Evolutionary conservation across 2,888 invertebrate species (phyloP).

Genomic region (Malthinus seriepunctatus): DNA sequence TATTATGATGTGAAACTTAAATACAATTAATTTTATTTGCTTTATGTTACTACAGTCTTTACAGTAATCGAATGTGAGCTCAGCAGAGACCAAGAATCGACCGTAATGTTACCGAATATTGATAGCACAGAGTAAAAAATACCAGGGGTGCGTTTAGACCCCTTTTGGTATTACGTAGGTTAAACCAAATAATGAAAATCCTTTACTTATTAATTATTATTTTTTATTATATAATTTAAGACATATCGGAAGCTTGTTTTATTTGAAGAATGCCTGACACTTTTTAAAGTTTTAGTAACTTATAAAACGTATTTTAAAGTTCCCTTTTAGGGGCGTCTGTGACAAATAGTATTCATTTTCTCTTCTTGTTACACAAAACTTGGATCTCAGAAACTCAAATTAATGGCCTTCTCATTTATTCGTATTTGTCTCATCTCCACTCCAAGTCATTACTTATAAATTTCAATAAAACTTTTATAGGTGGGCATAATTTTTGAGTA

Average conservation of each 20-base stretch:
- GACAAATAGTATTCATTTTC: constrained; percentile 40
- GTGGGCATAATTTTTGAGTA: constrained; percentile 8
- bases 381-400: constrained; percentile 34
- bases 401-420: constrained; percentile 38
- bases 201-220: background rate
- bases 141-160: background rate
- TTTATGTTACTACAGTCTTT: too few relatives aligned
- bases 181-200: background rate
- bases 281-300: constrained; percentile 26
- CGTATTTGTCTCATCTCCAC: constrained; percentile 35
- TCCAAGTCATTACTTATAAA: constrained; percentile 33
- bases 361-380: constrained; percentile 32
- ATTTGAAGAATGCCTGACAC: constrained; percentile 7
- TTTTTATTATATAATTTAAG: background rate
- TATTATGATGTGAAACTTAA: too few relatives aligned
- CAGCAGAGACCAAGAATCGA: too few relatives aligned
- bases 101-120: too few relatives aligned
- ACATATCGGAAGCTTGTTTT: constrained; percentile 4
- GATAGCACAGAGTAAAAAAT: too few relatives aligned
- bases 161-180: background rate
- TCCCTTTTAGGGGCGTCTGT: constrained; percentile 24
- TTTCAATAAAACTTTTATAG: constrained; percentile 31
- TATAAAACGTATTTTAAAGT: constrained; percentile 23
- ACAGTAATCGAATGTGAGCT: too few relatives aligned
- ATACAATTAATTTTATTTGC: too few relatives aligned